Percentiles rank a stretch among this genome's conserved stretches.
Evolutionary conservation across 2,888 invertebrate species (phyloP).

Genomic region (Pimpla rufipes): DNA sequence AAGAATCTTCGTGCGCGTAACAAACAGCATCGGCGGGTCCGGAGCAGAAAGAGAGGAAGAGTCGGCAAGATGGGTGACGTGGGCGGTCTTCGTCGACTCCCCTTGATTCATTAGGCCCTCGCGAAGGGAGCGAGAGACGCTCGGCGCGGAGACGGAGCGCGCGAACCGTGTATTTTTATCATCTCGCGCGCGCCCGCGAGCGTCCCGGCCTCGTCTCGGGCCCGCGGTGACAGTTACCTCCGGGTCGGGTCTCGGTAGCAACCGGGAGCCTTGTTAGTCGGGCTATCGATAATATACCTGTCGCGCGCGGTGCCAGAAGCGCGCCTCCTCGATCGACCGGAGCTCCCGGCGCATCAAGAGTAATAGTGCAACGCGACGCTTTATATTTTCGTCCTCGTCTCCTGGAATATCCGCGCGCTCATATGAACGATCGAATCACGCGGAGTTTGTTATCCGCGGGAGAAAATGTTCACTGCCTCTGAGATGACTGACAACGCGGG

Average conservation of each 20-base stretch:
- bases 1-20: slow-evolving; percentile 41
- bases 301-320: slow-evolving; percentile 58
- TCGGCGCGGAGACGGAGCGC: slow-evolving; percentile 69
- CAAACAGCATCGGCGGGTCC: slow-evolving; percentile 13
- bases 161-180: slow-evolving; percentile 82
- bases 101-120: slow-evolving; percentile 77
- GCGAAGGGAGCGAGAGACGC: slow-evolving; percentile 69
- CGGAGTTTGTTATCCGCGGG: slow-evolving; percentile 40
- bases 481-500: slow-evolving; percentile 25
- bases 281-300: slow-evolving; percentile 71
- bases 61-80: slow-evolving; percentile 74
- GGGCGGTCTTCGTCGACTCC: slow-evolving; percentile 77
- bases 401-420: slow-evolving; percentile 1
- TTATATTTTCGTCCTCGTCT: slow-evolving; percentile 45
- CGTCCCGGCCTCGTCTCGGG: slow-evolving; percentile 55
- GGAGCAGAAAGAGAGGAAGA: slow-evolving; percentile 28
- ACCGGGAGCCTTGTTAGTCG: slow-evolving; percentile 71
- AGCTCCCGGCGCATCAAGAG: slow-evolving; percentile 53
- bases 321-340: slow-evolving; percentile 49
- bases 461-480: slow-evolving; percentile 12
- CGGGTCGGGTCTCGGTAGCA: slow-evolving; percentile 71
- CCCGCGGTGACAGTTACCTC: slow-evolving; percentile 77
- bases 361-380: slow-evolving; percentile 41
- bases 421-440: slow-evolving; percentile 39
- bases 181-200: slow-evolving; percentile 59